Conservation (phyloP, 2,113 vertebrate genomes). For the Baryphthengus martii region DNA sequence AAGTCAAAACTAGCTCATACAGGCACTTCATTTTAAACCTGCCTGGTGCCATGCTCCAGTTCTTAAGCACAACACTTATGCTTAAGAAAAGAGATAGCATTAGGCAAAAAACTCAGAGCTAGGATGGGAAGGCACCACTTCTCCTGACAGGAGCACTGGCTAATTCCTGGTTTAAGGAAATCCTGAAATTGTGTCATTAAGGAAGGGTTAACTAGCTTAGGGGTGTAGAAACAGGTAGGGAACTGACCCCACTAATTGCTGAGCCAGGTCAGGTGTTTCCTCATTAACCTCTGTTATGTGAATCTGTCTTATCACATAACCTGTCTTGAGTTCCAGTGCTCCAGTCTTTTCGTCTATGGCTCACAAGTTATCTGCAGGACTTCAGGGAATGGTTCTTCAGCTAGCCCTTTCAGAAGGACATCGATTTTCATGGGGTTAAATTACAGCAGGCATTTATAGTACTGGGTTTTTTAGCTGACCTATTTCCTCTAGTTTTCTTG, state of each 20-base stretch:
- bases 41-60: neutral
- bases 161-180: neutral
- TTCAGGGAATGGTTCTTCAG: neutral
- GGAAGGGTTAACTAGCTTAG: neutral
- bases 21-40: neutral
- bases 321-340: neutral
- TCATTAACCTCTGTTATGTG: neutral
- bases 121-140: neutral
- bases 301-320: neutral
- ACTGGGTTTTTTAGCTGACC: neutral
- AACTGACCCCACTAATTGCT: neutral
- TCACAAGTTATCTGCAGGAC: neutral
- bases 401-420: neutral
- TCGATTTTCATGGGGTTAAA: neutral
- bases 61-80: neutral
- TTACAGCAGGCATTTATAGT: neutral
- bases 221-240: neutral
- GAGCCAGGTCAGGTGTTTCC: neutral
- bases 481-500: conserved; percentile 32
- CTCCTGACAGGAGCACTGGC: neutral
- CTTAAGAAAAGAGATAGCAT: neutral
- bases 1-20: neutral
- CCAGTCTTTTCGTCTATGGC: neutral
- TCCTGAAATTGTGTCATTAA: neutral
- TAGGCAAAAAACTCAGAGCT: neutral